Conservation (phyloP, 2,888 invertebrate species). For the Ypsolopha scabrella region DNA sequence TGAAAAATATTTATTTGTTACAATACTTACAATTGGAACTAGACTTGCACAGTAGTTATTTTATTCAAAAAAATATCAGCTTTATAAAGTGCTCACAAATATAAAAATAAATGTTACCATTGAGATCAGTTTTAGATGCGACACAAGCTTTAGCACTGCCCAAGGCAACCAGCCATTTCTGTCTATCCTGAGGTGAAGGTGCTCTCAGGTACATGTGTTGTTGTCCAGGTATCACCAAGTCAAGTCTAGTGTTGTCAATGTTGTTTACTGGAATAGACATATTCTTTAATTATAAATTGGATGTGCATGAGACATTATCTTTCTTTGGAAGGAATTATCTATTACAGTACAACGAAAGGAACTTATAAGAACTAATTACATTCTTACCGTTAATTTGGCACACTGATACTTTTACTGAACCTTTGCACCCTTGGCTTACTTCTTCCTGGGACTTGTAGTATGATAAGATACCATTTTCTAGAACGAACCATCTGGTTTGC, state of each 20-base stretch:
- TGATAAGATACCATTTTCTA: slow-evolving; percentile 83
- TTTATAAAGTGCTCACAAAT: too few species aligned
- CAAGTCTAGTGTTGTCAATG: slow-evolving; percentile 78
- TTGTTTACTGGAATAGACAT: slow-evolving; percentile 75
- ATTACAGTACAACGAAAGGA: background rate
- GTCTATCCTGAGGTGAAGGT: slow-evolving; percentile 81
- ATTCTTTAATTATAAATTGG: too few species aligned
- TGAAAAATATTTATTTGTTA: too few species aligned
- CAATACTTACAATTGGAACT: too few species aligned
- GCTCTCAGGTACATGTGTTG: slow-evolving; percentile 85
- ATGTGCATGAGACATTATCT: too few species aligned
- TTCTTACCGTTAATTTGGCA: slow-evolving; percentile 83
- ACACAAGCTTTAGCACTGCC: slow-evolving; percentile 83
- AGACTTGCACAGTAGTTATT: too few species aligned
- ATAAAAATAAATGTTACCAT: slow-evolving; percentile 5
- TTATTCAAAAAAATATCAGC: too few species aligned
- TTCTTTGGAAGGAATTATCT: background rate
- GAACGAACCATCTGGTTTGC: slow-evolving; percentile 88
- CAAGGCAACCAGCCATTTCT: slow-evolving; percentile 84
- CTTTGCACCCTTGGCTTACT: slow-evolving; percentile 85
- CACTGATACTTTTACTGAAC: slow-evolving; percentile 84
- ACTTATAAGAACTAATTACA: background rate
- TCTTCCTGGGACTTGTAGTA: slow-evolving; percentile 88
- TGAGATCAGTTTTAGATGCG: slow-evolving; percentile 37
- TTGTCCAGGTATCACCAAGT: slow-evolving; percentile 84